Conservation (phyloP, 2,888 invertebrate genomes). For the Rhagophthalmus giganteus region DNA sequence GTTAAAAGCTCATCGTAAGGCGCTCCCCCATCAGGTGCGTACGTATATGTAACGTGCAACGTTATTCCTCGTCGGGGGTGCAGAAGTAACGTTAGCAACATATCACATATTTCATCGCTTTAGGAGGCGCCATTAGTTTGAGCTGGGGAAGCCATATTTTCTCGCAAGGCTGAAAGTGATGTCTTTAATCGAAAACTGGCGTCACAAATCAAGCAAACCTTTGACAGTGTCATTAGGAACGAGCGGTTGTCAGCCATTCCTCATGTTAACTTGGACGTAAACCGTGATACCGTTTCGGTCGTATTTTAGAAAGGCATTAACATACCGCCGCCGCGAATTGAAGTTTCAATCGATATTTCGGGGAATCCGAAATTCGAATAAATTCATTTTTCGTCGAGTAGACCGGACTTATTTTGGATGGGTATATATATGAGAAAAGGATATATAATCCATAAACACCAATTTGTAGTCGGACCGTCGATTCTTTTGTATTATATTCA, state of each 20-base stretch:
- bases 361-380: too few relatives aligned
- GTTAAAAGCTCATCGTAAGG: too few relatives aligned
- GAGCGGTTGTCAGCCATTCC: conserved; percentile 55
- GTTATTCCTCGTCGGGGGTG: too few relatives aligned
- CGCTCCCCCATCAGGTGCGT: too few relatives aligned
- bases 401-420: not conserved
- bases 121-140: conserved; percentile 37
- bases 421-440: not conserved
- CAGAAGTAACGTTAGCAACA: conserved; percentile 26
- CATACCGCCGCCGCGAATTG: conserved; percentile 7
- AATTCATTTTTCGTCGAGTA: not conserved
- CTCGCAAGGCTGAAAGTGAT: conserved; percentile 54
- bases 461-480: not conserved
- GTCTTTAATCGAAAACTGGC: conserved; percentile 55
- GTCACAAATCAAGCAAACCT: conserved; percentile 57
- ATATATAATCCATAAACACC: not conserved
- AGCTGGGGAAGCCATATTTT: conserved; percentile 49
- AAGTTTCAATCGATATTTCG: too few relatives aligned
- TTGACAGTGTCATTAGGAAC: conserved; percentile 57
- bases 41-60: too few relatives aligned
- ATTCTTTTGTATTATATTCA: conserved; percentile 6
- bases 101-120: conserved; percentile 33
- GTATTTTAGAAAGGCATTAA: too few relatives aligned
- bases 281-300: conserved; percentile 22
- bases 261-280: conserved; percentile 43